A percentile compares a stretch with the other conserved stretches of the same genome.
Evolutionary conservation across 2,888 invertebrate species (phyloP).

Genomic region (Drosophila pullipes): DNA sequence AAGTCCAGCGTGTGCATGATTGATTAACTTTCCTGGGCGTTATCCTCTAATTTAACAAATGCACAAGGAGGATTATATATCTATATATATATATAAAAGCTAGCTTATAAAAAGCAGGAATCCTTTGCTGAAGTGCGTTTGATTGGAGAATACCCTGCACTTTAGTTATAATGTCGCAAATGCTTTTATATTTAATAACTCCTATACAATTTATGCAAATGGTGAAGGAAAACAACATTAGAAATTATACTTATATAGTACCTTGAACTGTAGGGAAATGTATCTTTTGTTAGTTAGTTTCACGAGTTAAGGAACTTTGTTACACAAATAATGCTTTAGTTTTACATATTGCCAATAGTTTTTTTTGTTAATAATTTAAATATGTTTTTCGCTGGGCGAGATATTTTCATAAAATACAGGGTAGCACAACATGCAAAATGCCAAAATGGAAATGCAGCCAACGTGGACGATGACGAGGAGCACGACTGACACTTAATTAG

Average conservation of each 20-base stretch:
- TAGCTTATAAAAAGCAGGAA: slow-evolving; percentile 13
- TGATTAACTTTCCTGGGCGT: slow-evolving; percentile 71
- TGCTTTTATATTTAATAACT: not conserved
- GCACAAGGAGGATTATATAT: slow-evolving; percentile 21
- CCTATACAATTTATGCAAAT: not conserved
- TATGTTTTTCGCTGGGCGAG: not conserved
- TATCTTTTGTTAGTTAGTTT: not conserved
- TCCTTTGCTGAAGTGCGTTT: not conserved
- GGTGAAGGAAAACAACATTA: not conserved
- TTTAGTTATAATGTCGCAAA: not conserved
- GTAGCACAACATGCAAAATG: slow-evolving; percentile 26
- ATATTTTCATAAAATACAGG: slow-evolving; percentile 4
- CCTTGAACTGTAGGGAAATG: not conserved
- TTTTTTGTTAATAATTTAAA: not conserved
- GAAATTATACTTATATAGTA: not conserved
- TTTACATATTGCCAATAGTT: not conserved
- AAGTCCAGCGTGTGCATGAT: slow-evolving; percentile 67
- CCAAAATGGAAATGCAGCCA: slow-evolving; percentile 26
- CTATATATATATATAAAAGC: not conserved
- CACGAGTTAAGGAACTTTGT: not conserved
- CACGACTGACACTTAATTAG: slow-evolving; percentile 76
- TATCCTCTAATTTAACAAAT: slow-evolving; percentile 65
- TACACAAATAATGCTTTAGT: not conserved
- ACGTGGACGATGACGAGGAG: slow-evolving; percentile 43
- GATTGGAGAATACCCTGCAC: slow-evolving; percentile 12